These are phyloP conservation scores for Mystacornis crossleyi DNA, from an alignment of 2,113 vertebrate species.

Conservation along the genomic window DNA sequence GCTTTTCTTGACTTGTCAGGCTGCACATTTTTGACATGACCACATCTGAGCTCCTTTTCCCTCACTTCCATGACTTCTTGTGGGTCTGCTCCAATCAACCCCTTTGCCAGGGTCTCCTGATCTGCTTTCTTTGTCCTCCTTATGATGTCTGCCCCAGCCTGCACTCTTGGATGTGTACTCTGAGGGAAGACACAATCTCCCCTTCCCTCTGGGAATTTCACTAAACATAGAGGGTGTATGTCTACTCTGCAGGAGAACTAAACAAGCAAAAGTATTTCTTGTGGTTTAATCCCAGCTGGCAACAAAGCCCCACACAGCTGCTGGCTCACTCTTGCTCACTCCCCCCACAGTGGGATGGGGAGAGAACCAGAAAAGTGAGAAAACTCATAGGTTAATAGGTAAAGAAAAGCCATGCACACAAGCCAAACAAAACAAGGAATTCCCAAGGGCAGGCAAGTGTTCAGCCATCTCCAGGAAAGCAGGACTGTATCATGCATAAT, in stretches of 20 bases:
- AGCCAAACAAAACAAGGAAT: not conserved
- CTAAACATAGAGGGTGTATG: not conserved
- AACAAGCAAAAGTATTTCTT: not conserved
- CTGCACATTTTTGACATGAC: not conserved
- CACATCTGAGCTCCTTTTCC: not conserved
- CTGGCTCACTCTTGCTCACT: fast-evolving
- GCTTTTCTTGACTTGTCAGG: not conserved
- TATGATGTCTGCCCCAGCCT: not conserved
- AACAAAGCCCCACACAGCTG: not conserved
- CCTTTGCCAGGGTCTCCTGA: not conserved
- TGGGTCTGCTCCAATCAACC: not conserved
- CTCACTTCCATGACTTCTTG: not conserved
- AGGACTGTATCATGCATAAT: not conserved
- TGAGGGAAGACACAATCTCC: not conserved
- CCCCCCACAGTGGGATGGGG: no score
- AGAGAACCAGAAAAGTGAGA: not conserved
- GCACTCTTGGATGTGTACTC: not conserved
- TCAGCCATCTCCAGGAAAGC: not conserved
- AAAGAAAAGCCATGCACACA: not conserved
- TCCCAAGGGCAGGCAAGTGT: not conserved
- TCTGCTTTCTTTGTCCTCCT: not conserved
- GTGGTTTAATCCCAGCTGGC: not conserved
- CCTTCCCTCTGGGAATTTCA: not conserved
- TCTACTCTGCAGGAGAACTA: not conserved
- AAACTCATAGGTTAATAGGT: not conserved